Conservation (phyloP, 2,888 invertebrate species). For the Drosophila falleni region DNA sequence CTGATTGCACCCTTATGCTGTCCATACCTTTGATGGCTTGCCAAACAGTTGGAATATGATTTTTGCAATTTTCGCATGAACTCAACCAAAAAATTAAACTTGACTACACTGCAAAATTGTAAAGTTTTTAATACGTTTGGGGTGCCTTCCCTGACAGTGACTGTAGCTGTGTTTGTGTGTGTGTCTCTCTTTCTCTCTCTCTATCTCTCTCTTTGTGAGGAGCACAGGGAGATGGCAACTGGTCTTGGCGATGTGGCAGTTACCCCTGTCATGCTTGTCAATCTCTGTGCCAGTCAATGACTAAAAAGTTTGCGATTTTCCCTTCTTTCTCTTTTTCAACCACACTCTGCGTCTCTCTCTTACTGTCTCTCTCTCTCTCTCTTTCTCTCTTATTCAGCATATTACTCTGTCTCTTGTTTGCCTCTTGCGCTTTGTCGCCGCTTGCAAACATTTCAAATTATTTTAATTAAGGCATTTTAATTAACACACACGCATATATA, state of each 20-base stretch:
- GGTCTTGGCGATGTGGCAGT: slow-evolving; percentile 42
- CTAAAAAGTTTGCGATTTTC: slow-evolving; percentile 29
- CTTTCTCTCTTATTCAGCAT: slow-evolving; percentile 10
- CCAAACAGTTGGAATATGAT: slow-evolving; percentile 81
- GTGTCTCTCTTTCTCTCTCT: too few relatives aligned
- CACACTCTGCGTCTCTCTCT: slow-evolving; percentile 1
- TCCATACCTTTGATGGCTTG: slow-evolving; percentile 77
- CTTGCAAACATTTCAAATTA: slow-evolving; percentile 58
- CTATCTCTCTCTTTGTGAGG: background rate
- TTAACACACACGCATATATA: slow-evolving; percentile 63
- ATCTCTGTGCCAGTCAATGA: slow-evolving; percentile 68
- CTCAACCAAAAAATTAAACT: slow-evolving; percentile 82
- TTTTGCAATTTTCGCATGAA: slow-evolving; percentile 81
- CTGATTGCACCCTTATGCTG: slow-evolving; percentile 37
- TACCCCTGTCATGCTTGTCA: slow-evolving; percentile 70
- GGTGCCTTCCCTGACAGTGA: slow-evolving; percentile 33
- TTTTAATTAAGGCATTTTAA: slow-evolving; percentile 78
- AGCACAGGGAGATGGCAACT: slow-evolving; percentile 12
- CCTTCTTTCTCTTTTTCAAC: slow-evolving; percentile 4
- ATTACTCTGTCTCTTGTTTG: slow-evolving; percentile 10
- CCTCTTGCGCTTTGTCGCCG: slow-evolving; percentile 14
- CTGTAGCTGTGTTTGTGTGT: too few relatives aligned
- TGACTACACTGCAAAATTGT: slow-evolving; percentile 78
- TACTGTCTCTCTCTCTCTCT: background rate
- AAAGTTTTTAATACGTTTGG: slow-evolving; percentile 79